phyloP scores from a whole-genome alignment of 2,888 invertebrate species.

The Molanna angustata region DNA sequence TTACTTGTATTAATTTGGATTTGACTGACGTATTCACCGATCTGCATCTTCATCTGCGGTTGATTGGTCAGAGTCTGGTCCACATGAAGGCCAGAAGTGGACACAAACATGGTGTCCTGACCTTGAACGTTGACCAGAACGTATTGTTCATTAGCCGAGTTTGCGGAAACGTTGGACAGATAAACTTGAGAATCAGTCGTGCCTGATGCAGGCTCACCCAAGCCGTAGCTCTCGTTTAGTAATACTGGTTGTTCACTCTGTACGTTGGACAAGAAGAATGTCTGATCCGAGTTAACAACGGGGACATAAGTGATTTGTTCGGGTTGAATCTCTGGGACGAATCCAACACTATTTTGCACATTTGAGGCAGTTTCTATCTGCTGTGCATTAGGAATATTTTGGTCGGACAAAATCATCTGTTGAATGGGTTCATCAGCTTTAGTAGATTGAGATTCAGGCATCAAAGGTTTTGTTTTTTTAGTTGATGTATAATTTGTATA shows the following conservation, averaged over 20 bases:
- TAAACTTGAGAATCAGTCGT: neutral
- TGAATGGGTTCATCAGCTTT: neutral
- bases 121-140: neutral
- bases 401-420: neutral
- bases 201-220: neutral
- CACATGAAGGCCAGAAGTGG: too few relatives aligned
- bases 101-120: too few relatives aligned
- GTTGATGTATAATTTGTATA: slow-evolving; percentile 1
- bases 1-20: too few relatives aligned
- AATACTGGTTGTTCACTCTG: neutral
- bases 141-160: too few relatives aligned
- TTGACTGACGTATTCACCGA: neutral
- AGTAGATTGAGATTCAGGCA: neutral
- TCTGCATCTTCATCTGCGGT: neutral
- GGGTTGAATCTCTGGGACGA: neutral
- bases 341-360: neutral
- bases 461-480: neutral
- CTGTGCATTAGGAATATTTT: neutral
- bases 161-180: neutral
- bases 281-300: neutral
- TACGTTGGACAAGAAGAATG: neutral
- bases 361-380: neutral
- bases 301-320: neutral
- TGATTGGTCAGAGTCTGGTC: neutral
- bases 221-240: too few relatives aligned